These are phyloP conservation scores for Unio pictorum DNA, from an alignment of 2,888 invertebrate genomes.

Conservation along the genomic window DNA sequence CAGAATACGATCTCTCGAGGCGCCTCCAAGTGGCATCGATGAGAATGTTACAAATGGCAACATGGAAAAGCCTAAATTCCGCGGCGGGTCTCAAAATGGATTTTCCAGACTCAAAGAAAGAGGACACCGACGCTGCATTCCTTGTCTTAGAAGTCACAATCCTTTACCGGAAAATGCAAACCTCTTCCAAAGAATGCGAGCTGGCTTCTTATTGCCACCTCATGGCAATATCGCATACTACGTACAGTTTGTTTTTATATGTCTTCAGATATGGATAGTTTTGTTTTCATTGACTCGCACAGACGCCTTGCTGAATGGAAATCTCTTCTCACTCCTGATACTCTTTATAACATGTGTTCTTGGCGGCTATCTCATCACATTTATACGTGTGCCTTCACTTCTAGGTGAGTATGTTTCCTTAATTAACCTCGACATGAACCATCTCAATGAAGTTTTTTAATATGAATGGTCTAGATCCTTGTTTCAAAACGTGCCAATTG, in stretches of 20 bases:
- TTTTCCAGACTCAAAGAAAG: constrained; percentile 8
- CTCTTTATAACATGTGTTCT: constrained; percentile 45
- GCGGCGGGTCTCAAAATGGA: no score
- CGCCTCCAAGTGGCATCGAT: no score
- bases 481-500: no score
- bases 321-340: constrained; percentile 54
- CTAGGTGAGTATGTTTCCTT: constrained; percentile 37
- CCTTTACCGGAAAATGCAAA: constrained; percentile 44
- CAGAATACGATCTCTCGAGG: no score
- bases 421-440: neutral
- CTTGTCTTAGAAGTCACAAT: constrained; percentile 42
- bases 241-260: constrained; percentile 38
- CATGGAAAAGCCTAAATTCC: no score
- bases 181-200: constrained; percentile 23
- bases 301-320: constrained; percentile 54
- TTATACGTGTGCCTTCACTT: constrained; percentile 49
- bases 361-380: constrained; percentile 50
- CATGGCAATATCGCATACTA: constrained; percentile 45
- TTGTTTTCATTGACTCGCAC: constrained; percentile 40
- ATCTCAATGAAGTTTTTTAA: no score
- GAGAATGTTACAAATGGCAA: no score
- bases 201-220: constrained; percentile 50
- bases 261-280: constrained; percentile 45
- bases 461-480: no score
- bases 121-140: constrained; percentile 28